phyloP scores from a whole-genome alignment of 2,113 vertebrate genomes.

The Muscicapa adusta region DNA sequence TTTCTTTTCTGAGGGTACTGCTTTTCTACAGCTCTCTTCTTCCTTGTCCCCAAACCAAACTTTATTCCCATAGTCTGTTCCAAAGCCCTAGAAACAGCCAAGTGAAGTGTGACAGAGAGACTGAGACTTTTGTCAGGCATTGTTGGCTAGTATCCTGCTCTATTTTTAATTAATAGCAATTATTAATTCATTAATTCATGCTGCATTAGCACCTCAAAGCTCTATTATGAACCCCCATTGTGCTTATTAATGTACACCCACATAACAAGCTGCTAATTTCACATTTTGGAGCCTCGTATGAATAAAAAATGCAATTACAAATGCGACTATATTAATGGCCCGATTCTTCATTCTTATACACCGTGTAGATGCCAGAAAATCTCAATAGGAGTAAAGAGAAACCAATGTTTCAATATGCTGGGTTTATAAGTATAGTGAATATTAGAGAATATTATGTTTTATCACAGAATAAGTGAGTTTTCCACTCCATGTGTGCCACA shows the following conservation, averaged over 20 bases:
- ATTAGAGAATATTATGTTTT: neutral
- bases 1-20: neutral
- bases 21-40: neutral
- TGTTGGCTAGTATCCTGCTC: neutral
- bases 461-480: neutral
- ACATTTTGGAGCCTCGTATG: neutral
- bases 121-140: neutral
- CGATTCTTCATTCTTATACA: neutral
- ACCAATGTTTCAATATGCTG: neutral
- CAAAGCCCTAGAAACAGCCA: neutral
- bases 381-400: neutral
- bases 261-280: constrained; percentile 39
- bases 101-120: neutral
- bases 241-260: constrained; percentile 38
- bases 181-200: constrained; percentile 50
- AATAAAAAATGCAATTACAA: constrained; percentile 17
- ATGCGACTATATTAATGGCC: neutral
- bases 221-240: constrained; percentile 28
- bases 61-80: neutral
- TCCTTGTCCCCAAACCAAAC: neutral
- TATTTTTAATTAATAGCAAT: constrained; percentile 26
- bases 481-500: neutral
- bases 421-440: neutral
- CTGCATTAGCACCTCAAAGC: neutral
- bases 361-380: neutral